These are phyloP conservation scores for Spilogale gracilis DNA, from an alignment of 2,113 vertebrate genomes.

Conservation along the genomic window DNA sequence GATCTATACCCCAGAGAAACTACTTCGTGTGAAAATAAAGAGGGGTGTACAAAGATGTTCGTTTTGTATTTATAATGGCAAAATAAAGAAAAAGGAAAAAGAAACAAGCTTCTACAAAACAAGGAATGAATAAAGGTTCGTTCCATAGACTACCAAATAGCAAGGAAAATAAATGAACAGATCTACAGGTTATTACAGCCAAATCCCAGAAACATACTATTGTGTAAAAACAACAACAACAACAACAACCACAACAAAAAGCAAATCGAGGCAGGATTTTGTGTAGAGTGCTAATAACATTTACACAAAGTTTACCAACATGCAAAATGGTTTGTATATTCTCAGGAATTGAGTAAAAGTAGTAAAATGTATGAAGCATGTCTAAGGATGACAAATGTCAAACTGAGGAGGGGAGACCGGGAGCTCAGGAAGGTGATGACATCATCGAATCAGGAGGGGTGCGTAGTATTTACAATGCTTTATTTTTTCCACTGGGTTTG, in stretches of 20 bases:
- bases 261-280: background rate
- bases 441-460: background rate
- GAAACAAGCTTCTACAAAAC: background rate
- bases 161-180: constrained; percentile 32
- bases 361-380: background rate
- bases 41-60: background rate
- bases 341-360: background rate
- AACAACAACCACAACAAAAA: background rate
- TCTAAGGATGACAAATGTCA: background rate
- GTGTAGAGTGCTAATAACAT: background rate
- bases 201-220: background rate
- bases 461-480: background rate
- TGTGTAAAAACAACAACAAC: background rate
- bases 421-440: background rate
- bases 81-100: background rate
- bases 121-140: background rate
- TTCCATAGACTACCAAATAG: background rate
- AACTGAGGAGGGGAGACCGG: no score
- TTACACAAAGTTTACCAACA: background rate
- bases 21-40: background rate
- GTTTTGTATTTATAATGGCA: background rate
- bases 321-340: background rate
- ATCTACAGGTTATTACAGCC: background rate
- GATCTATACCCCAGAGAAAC: background rate
- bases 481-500: background rate